Percentiles rank a stretch among this genome's conserved stretches.
Conservation (phyloP, 2,888 invertebrate species). For the Oeneis ivallda region DNA sequence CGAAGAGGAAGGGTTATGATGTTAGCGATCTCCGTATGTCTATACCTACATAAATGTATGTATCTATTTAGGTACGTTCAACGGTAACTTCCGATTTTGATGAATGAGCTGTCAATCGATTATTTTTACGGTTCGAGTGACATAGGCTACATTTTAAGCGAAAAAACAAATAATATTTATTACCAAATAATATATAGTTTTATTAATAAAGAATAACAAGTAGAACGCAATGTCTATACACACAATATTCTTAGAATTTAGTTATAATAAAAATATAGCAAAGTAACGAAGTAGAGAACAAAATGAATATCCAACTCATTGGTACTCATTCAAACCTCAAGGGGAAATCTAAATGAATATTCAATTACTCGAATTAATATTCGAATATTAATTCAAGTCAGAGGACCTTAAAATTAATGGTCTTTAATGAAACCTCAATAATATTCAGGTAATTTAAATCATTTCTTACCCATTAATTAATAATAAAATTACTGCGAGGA, state of each 20-base stretch:
- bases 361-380: slow-evolving; percentile 32
- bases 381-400: no score
- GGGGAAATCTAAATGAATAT: slow-evolving; percentile 28
- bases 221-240: background rate
- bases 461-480: background rate
- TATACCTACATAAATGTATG: no score
- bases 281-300: background rate
- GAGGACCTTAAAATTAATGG: slow-evolving; percentile 18
- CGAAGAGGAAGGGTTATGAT: no score
- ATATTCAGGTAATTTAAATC: background rate
- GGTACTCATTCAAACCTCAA: slow-evolving; percentile 17
- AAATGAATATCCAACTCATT: slow-evolving; percentile 1
- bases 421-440: slow-evolving; percentile 6
- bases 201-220: background rate
- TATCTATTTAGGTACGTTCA: no score
- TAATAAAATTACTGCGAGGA: background rate
- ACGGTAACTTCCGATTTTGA: no score
- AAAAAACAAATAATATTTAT: no score
- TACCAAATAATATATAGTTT: no score
- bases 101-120: no score
- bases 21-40: no score
- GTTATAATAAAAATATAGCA: background rate
- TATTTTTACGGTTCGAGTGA: no score
- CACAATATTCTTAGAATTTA: slow-evolving; percentile 1
- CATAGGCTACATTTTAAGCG: no score